Evolutionary conservation across 2,113 vertebrate genomes (phyloP).

Genomic region (Poeciliopsis turrubarensis): DNA sequence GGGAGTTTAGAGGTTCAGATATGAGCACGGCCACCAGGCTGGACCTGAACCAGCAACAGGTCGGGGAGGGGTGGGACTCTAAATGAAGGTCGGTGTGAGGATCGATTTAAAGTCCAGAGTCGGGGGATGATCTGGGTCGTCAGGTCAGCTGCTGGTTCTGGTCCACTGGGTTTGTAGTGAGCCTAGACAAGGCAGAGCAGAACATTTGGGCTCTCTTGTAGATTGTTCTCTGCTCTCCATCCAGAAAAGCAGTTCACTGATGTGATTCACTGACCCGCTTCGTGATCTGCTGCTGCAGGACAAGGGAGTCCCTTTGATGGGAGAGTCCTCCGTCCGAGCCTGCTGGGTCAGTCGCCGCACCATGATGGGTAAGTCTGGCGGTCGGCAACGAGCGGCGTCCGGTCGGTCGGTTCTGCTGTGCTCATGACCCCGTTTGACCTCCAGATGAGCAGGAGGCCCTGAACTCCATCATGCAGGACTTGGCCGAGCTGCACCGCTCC

Average conservation of each 20-base stretch:
- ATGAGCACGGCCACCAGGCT: too few relatives aligned
- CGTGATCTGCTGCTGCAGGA: conserved; percentile 71
- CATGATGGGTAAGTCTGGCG: conserved; percentile 86
- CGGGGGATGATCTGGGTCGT: too few relatives aligned
- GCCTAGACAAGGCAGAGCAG: too few relatives aligned
- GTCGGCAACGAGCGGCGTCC: too few relatives aligned
- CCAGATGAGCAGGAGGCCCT: conserved; percentile 95
- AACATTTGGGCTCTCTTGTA: too few relatives aligned
- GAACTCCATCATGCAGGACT: conserved; percentile 99
- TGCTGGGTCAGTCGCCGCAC: conserved; percentile 80
- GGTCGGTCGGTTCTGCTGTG: background rate
- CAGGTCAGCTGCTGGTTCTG: too few relatives aligned
- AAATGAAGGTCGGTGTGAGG: background rate
- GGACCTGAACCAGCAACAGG: background rate
- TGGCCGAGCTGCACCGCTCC: conserved; percentile 95
- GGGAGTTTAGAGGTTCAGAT: background rate
- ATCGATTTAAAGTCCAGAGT: too few relatives aligned
- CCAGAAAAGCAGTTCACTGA: background rate
- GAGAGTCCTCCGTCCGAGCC: conserved; percentile 84
- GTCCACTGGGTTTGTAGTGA: too few relatives aligned
- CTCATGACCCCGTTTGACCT: background rate
- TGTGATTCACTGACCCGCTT: background rate
- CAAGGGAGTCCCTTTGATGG: conserved; percentile 88
- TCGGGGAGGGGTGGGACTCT: background rate
- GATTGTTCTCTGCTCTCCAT: too few relatives aligned